Percentiles rank a stretch among this genome's conserved stretches.
Evolutionary conservation across 2,888 invertebrate species (phyloP).

Genomic region (Argyresthia goedartella): DNA sequence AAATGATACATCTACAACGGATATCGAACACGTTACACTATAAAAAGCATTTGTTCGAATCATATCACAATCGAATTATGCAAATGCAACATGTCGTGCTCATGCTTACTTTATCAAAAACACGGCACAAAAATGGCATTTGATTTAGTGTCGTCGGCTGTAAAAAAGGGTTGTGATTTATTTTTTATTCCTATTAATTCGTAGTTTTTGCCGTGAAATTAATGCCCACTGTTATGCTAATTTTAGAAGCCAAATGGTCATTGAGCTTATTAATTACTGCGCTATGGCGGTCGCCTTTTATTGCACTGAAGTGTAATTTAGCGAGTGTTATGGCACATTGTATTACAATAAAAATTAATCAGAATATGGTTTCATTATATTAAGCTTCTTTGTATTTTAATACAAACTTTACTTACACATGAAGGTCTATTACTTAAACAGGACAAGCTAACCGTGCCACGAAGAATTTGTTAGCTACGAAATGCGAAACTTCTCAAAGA

Average conservation of each 20-base stretch:
- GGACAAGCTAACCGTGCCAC: too few species aligned
- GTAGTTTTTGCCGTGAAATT: conserved; percentile 15
- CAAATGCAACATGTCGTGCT: not conserved
- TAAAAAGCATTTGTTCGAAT: too few species aligned
- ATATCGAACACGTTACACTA: too few species aligned
- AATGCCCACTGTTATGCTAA: conserved; percentile 9
- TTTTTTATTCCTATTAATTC: conserved; percentile 17
- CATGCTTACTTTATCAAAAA: not conserved
- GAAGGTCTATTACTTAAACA: too few species aligned
- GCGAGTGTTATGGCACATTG: not conserved
- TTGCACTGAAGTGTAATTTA: conserved; percentile 11
- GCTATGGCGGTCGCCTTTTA: conserved; percentile 13
- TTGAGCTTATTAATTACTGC: conserved; percentile 12
- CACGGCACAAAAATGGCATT: conserved; percentile 13
- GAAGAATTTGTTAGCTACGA: too few species aligned
- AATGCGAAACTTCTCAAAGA: too few species aligned
- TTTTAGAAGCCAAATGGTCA: conserved; percentile 11
- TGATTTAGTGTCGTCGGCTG: conserved; percentile 19
- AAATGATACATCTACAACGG: too few species aligned
- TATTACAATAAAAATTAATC: too few species aligned
- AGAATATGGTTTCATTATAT: too few species aligned
- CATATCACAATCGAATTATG: too few species aligned
- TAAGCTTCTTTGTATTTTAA: too few species aligned
- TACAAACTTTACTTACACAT: too few species aligned
- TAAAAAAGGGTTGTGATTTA: conserved; percentile 22